Percentiles rank a stretch among this genome's conserved stretches.
These are phyloP conservation scores for Aurelia sp. DNA, from an alignment of 30 jellyfish, hydroid and myxozoan genomes.

Conservation along the genomic window DNA sequence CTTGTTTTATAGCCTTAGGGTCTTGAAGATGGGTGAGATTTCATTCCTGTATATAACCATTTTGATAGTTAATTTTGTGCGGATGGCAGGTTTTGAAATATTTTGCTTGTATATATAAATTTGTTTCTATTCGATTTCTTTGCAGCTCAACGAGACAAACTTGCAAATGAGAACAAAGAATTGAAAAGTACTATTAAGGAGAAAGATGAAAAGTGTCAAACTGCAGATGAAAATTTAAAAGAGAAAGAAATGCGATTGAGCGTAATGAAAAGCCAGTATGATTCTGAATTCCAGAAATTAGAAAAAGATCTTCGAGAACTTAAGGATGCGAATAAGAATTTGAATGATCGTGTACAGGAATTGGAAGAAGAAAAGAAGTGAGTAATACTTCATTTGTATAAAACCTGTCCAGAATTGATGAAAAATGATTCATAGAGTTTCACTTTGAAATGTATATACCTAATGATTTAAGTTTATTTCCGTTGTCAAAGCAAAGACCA, in stretches of 20 bases:
- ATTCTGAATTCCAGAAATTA: conserved; percentile 37
- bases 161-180: conserved; percentile 48
- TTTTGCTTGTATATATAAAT: too few species aligned
- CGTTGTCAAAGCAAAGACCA: too few species aligned
- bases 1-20: too few species aligned
- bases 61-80: too few species aligned
- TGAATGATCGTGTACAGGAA: conserved; percentile 7
- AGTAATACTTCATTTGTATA: neutral
- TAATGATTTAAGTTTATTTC: too few species aligned
- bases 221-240: conserved; percentile 29
- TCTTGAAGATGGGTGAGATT: too few species aligned
- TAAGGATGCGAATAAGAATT: conserved; percentile 18
- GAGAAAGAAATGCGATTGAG: conserved; percentile 63
- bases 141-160: conserved; percentile 62
- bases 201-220: conserved; percentile 18
- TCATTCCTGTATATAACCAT: too few species aligned
- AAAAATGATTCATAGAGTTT: too few species aligned
- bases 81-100: too few species aligned
- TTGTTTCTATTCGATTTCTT: neutral
- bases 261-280: conserved; percentile 56
- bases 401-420: too few species aligned
- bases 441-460: too few species aligned
- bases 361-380: conserved; percentile 50
- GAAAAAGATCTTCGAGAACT: conserved; percentile 36
- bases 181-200: conserved; percentile 34